A percentile compares a stretch with the other conserved stretches of the same genome.
Evolutionary conservation across 2,113 vertebrate genomes (phyloP).

Genomic region (Athene noctua): DNA sequence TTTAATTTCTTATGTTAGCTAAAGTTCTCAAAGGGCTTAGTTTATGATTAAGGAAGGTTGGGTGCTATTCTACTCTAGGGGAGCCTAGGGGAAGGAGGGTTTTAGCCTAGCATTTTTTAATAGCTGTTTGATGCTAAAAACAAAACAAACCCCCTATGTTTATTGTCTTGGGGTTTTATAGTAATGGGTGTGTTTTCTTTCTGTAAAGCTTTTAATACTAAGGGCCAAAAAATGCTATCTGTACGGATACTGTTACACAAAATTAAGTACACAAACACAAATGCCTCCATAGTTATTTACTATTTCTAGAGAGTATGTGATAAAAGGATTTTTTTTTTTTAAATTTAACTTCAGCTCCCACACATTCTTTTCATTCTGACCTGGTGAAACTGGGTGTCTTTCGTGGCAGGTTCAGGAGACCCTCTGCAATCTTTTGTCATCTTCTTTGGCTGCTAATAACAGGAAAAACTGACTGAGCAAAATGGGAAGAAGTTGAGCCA

Average conservation of each 20-base stretch:
- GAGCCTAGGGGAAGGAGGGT: background rate
- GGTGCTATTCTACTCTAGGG: background rate
- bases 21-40: background rate
- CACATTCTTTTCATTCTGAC: background rate
- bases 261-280: background rate
- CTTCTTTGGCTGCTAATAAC: slow-evolving; percentile 22
- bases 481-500: slow-evolving; percentile 20
- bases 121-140: slow-evolving; percentile 5
- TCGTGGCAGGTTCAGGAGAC: slow-evolving; percentile 3
- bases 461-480: slow-evolving; percentile 15
- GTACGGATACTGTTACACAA: background rate
- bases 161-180: background rate
- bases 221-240: background rate
- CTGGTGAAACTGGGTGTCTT: background rate
- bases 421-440: background rate
- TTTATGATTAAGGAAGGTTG: background rate
- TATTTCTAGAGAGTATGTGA: background rate
- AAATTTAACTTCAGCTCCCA: background rate
- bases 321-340: slow-evolving; percentile 14
- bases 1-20: background rate
- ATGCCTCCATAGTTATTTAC: background rate
- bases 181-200: background rate
- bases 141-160: background rate
- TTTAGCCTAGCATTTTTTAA: background rate
- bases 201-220: background rate